Percentiles rank a stretch among this genome's conserved stretches.
Conservation (phyloP, 1,140 invertebrate species). For the Plectrocnemia conspersa region DNA sequence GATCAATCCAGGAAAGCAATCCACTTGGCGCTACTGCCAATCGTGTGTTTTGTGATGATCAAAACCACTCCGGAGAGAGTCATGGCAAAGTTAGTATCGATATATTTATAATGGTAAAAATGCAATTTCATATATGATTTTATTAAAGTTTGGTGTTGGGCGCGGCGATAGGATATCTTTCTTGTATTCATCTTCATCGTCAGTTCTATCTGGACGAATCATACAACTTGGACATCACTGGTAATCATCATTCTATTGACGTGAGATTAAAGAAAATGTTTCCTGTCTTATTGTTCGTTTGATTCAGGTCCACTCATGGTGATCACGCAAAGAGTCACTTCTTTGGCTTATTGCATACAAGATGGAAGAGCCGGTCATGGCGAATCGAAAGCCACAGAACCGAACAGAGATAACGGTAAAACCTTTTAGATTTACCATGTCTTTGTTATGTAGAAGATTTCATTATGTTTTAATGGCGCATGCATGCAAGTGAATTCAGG, state of each 20-base stretch:
- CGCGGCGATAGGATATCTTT: slow-evolving; percentile 76
- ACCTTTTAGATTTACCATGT: no score
- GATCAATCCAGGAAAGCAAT: slow-evolving; percentile 65
- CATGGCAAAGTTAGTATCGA: slow-evolving; percentile 34
- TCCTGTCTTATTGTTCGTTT: background rate
- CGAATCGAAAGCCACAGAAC: slow-evolving; percentile 33
- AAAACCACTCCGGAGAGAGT: slow-evolving; percentile 39
- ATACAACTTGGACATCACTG: slow-evolving; percentile 88
- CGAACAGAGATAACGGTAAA: slow-evolving; percentile 29
- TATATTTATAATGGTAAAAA: slow-evolving; percentile 60
- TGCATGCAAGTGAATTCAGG: no score
- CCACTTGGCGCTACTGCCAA: slow-evolving; percentile 69
- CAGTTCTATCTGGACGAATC: slow-evolving; percentile 84
- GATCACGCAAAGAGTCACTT: slow-evolving; percentile 92
- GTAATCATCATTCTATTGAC: slow-evolving; percentile 49
- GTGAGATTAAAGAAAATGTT: background rate
- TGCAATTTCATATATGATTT: slow-evolving; percentile 8
- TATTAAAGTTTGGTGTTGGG: slow-evolving; percentile 65
- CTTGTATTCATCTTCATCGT: slow-evolving; percentile 78
- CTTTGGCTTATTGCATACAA: slow-evolving; percentile 85
- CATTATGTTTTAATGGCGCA: no score
- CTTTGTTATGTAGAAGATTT: no score
- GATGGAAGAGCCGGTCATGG: slow-evolving; percentile 69
- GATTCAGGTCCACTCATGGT: slow-evolving; percentile 87
- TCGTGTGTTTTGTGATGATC: slow-evolving; percentile 70